A percentile compares a stretch with the other conserved stretches of the same genome.
These are phyloP conservation scores for Sciaenops ocellatus DNA, from an alignment of 2,797 vertebrate species.

Conservation along the genomic window DNA sequence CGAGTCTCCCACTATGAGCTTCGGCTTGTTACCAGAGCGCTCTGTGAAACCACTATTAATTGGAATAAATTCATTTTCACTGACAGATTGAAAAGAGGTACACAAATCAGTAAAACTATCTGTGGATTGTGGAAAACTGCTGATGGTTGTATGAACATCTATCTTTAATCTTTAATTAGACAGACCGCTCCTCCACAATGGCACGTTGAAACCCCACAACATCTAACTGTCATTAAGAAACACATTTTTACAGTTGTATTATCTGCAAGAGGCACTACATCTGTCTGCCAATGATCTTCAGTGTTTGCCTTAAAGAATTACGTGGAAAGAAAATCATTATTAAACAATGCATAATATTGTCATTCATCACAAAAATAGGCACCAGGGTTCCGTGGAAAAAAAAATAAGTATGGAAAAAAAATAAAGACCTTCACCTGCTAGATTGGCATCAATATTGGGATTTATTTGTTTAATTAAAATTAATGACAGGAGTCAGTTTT, in stretches of 20 bases:
- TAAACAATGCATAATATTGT: background rate
- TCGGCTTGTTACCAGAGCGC: conserved; percentile 63
- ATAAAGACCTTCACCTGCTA: too few species aligned
- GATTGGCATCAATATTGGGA: background rate
- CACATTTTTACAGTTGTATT: background rate
- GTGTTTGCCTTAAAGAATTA: background rate
- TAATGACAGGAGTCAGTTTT: background rate
- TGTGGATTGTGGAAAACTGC: background rate
- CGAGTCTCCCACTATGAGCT: conserved; percentile 60
- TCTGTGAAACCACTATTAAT: conserved; percentile 45
- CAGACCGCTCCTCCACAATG: background rate
- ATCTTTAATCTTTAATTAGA: background rate
- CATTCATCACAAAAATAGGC: background rate
- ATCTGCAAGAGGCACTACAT: background rate
- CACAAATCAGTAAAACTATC: background rate
- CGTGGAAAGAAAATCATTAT: background rate
- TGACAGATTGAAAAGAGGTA: conserved; percentile 38
- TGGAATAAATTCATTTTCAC: conserved; percentile 51
- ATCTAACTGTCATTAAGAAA: background rate
- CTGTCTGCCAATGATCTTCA: background rate
- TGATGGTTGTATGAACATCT: background rate
- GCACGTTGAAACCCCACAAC: background rate
- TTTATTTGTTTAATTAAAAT: background rate
- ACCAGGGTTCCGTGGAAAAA: background rate
- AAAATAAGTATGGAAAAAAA: too few species aligned